phyloP scores from a whole-genome alignment of 1,140 invertebrate species.

The Macrobrachium nipponense region DNA sequence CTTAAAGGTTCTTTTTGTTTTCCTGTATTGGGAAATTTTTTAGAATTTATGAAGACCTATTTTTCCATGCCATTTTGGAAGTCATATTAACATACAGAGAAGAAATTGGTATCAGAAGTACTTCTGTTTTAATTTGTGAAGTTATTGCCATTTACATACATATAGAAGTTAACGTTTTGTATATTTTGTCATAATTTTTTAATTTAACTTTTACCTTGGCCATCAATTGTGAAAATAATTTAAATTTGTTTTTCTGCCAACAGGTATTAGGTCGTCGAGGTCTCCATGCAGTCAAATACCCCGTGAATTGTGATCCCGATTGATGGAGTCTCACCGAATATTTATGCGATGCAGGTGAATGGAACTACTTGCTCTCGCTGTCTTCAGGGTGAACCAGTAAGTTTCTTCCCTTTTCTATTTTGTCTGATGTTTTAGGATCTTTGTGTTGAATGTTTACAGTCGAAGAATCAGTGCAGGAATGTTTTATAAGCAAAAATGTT shows the following conservation, averaged over 20 bases:
- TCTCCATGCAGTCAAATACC: conserved; percentile 51
- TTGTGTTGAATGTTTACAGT: too few species aligned
- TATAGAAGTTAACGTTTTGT: too few species aligned
- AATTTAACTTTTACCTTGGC: too few species aligned
- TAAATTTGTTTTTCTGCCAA: neutral
- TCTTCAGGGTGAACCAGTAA: conserved; percentile 55
- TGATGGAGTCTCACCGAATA: conserved; percentile 56
- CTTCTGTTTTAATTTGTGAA: too few species aligned
- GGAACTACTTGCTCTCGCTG: conserved; percentile 47
- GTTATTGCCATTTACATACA: too few species aligned
- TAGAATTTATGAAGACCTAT: neutral
- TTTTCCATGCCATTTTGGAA: too few species aligned
- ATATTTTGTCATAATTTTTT: too few species aligned
- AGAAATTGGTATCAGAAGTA: too few species aligned
- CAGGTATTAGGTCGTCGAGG: conserved; percentile 46
- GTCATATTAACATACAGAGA: too few species aligned
- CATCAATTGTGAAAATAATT: neutral
- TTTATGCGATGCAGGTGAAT: conserved; percentile 56
- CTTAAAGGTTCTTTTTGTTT: neutral
- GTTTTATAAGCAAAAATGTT: too few species aligned
- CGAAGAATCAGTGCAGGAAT: too few species aligned
- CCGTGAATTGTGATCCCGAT: conserved; percentile 57
- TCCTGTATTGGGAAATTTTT: neutral
- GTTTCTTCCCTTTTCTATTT: neutral
- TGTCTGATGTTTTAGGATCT: too few species aligned